phyloP scores from a whole-genome alignment of 2,888 invertebrate genomes.

The Drosophila putrida region DNA sequence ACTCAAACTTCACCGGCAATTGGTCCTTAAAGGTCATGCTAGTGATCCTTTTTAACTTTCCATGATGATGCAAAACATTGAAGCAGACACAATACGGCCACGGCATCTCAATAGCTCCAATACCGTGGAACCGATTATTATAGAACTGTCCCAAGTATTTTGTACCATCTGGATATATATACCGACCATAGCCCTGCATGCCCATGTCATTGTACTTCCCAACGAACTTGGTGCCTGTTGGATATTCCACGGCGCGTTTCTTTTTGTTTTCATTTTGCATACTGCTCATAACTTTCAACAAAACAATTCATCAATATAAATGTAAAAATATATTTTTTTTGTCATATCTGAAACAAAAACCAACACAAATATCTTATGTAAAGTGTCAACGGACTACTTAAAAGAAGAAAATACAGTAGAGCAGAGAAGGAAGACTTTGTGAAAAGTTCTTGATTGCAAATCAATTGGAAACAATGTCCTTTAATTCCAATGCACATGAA shows the following conservation, averaged over 20 bases:
- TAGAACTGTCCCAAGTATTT: conserved; percentile 88
- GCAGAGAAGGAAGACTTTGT: no score
- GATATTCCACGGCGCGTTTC: neutral
- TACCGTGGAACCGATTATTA: conserved; percentile 86
- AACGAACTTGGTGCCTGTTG: conserved; percentile 49
- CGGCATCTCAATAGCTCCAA: conserved; percentile 84
- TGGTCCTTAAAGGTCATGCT: conserved; percentile 48
- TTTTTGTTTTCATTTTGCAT: neutral
- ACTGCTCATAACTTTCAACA: neutral
- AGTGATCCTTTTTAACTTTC: conserved; percentile 39
- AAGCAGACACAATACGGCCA: conserved; percentile 48
- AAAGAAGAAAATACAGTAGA: neutral
- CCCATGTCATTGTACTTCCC: conserved; percentile 85
- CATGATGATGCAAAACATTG: conserved; percentile 74
- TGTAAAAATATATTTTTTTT: neutral
- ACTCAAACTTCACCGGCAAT: conserved; percentile 71
- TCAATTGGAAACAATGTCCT: no score
- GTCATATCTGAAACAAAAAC: neutral
- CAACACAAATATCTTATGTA: neutral
- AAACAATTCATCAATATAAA: neutral
- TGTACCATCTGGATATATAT: conserved; percentile 88
- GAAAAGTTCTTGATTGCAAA: no score
- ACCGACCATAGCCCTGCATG: conserved; percentile 88
- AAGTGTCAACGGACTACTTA: neutral
- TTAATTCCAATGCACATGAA: no score